Percentiles rank a stretch among this genome's conserved stretches.
Evolutionary conservation across 2,113 vertebrate species (phyloP).

Genomic region (Nyctereutes procyonoides): DNA sequence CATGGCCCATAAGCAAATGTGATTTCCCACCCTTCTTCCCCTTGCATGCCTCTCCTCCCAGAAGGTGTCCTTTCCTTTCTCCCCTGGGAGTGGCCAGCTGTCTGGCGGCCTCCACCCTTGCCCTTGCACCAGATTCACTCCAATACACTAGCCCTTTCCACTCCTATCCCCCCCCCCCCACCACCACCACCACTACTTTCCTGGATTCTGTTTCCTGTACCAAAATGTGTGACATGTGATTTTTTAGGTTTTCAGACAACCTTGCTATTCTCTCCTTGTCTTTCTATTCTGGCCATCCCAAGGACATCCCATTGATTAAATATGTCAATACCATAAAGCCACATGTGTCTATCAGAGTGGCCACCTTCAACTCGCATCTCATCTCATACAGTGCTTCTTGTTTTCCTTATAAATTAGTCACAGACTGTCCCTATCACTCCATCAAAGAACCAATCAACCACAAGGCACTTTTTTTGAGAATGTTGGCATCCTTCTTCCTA

Average conservation of each 20-base stretch:
- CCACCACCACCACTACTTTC: neutral
- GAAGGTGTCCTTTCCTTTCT: neutral
- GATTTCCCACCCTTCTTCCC: fast-evolving
- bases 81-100: neutral
- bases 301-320: neutral
- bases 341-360: neutral
- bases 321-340: neutral
- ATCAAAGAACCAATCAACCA: neutral
- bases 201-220: neutral
- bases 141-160: neutral
- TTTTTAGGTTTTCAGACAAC: neutral
- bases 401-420: constrained; percentile 1
- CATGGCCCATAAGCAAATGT: fast-evolving
- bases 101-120: fast-evolving
- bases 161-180: neutral
- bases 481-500: neutral
- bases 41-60: neutral
- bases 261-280: neutral
- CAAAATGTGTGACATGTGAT: neutral
- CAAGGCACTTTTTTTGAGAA: neutral
- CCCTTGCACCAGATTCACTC: neutral
- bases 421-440: neutral
- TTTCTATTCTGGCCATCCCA: neutral
- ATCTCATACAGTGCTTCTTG: neutral
- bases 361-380: neutral